phyloP scores from a whole-genome alignment of 2,888 invertebrate species.

The Eumacrocentrus americanus region DNA sequence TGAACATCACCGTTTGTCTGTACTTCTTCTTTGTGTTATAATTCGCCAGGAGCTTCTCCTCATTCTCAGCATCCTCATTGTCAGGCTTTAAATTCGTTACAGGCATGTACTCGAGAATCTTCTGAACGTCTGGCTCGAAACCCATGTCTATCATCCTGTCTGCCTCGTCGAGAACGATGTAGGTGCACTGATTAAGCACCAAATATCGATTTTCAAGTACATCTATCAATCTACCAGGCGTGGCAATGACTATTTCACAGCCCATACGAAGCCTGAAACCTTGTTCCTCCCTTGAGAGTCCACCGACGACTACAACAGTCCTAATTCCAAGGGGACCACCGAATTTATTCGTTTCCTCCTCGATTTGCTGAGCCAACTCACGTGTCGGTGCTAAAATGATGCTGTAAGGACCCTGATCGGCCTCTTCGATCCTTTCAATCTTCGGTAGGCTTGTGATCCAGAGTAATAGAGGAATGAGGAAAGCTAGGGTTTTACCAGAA shows the following conservation, averaged over 20 bases:
- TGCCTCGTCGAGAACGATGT: conserved; percentile 95
- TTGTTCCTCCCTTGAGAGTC: conserved; percentile 96
- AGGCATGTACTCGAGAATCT: conserved; percentile 97
- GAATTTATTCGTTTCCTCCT: conserved; percentile 98
- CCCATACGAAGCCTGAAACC: conserved; percentile 95
- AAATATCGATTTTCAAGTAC: conserved; percentile 97
- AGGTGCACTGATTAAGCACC: conserved; percentile 96
- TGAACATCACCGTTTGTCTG: conserved; percentile 99
- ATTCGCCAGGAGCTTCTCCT: conserved; percentile 86
- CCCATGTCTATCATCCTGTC: conserved; percentile 99
- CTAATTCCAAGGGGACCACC: conserved; percentile 91
- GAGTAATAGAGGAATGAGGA: conserved; percentile 92
- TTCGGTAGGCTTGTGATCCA: conserved; percentile 99
- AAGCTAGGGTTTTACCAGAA: conserved; percentile 98
- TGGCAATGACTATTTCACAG: conserved; percentile 99
- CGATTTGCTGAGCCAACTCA: conserved; percentile 98
- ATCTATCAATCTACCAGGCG: conserved; percentile 98
- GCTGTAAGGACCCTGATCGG: conserved; percentile 96
- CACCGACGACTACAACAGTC: conserved; percentile 98
- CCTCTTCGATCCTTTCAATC: conserved; percentile 87
- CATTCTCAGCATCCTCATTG: conserved; percentile 97
- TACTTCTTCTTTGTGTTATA: conserved; percentile 96
- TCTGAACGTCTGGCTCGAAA: conserved; percentile 97
- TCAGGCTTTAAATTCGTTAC: conserved; percentile 98
- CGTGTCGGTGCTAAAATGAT: conserved; percentile 98